Base-by-base conservation (phyloP, 2,797 vertebrate genomes). In the Macrochelys suwanniensis region DNA sequence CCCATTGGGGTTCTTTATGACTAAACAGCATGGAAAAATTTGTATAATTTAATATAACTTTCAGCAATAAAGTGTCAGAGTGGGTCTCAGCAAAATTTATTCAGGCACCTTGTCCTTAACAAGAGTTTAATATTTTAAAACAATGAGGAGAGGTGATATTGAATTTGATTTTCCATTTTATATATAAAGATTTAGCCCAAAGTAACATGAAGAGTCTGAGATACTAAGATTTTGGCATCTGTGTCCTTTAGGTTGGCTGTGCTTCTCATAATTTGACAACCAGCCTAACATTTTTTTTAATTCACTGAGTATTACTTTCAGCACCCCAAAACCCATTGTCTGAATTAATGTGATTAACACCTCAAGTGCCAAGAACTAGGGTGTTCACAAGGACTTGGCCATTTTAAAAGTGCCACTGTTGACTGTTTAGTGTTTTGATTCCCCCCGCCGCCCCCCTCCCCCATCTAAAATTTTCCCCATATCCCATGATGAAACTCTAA, bases 281-380 rank as follows among this genome's bases (percentile, higher is more conserved):
- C 16, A 50, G 25, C 37, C 61, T 11, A 45, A 88, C n/a, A 16
- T 6, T 28, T 23, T 45, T 7, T 77, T 77, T 77, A 31, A 26
- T 5, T 49, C 12, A 77, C 15, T 5, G 45, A 77, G 26, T 49
- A 77, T 77, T 49, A 49, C 13, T 7, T 33, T 31, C 33, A 37
- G n/a, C 49, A 65, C 53, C 53, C 59, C 68, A 56, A 82, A 87
- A 51, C 0, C 4, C 51, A 17, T 6, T 6, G 42, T 33, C 74
- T 80, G 7, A 21, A 56, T 2, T 26, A 11, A 26, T 3, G 0
- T 2, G 68, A 47, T 37, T 10, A 56, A 61, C 0, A 1, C 5
- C 33, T 11, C 0, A 0, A 11, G 3, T 49, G 5, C 13, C 15
- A 2, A 37, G 86, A 23, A 0, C 0, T 10, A 1, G 0, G 2